These are phyloP conservation scores for Drosophila micromelanica DNA, from an alignment of 1,140 invertebrate genomes.

Conservation along the genomic window DNA sequence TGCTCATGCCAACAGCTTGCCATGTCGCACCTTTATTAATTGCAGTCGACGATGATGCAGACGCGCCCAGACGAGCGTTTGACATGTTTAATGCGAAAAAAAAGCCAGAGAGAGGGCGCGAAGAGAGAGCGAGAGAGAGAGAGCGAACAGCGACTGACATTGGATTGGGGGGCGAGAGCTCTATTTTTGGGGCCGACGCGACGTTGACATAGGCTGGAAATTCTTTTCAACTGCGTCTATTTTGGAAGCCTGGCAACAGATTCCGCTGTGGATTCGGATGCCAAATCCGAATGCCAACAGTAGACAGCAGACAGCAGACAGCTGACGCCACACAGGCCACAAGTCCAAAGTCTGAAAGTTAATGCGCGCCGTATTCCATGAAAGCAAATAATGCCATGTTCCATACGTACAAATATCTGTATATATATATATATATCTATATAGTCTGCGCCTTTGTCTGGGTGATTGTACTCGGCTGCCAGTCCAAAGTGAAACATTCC, in stretches of 20 bases:
- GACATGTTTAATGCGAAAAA: slow-evolving; percentile 83
- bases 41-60: slow-evolving; percentile 67
- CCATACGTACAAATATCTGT: not conserved
- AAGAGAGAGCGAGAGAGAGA: not conserved
- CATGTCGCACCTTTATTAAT: slow-evolving; percentile 81
- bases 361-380: slow-evolving; percentile 15
- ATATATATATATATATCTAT: slow-evolving; percentile 2
- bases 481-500: slow-evolving; percentile 16
- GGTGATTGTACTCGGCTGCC: slow-evolving; percentile 21
- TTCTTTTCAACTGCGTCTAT: slow-evolving; percentile 62
- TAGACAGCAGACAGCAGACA: slow-evolving; percentile 16
- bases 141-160: slow-evolving; percentile 16
- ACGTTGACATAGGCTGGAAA: slow-evolving; percentile 74
- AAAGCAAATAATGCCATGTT: slow-evolving; percentile 3
- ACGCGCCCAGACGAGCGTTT: slow-evolving; percentile 68
- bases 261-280: slow-evolving; percentile 21
- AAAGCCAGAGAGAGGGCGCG: slow-evolving; percentile 12
- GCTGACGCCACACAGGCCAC: slow-evolving; percentile 20
- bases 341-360: slow-evolving; percentile 39
- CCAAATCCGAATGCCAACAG: slow-evolving; percentile 16
- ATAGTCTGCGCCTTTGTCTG: slow-evolving; percentile 35
- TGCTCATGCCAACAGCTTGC: slow-evolving; percentile 15
- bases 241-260: slow-evolving; percentile 50
- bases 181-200: slow-evolving; percentile 60
- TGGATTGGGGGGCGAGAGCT: slow-evolving; percentile 28